These are phyloP conservation scores for Lophura swinhoii DNA, from an alignment of 2,797 vertebrate species.

Conservation along the genomic window DNA sequence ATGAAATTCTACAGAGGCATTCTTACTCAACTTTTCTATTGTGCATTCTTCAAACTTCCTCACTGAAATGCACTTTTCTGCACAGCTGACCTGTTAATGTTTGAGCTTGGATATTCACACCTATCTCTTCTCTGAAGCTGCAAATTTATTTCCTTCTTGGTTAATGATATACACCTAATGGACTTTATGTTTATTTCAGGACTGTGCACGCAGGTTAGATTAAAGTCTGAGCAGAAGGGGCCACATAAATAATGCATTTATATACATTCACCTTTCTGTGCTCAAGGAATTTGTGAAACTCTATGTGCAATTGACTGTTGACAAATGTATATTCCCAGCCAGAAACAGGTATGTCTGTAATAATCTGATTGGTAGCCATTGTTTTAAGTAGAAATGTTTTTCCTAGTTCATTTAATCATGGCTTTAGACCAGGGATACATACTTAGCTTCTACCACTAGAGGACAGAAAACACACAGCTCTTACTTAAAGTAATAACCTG, in stretches of 20 bases:
- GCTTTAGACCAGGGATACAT: not conserved
- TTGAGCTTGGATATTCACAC: not conserved
- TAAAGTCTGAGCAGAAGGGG: not conserved
- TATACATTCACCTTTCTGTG: not conserved
- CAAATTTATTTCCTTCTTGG: not conserved
- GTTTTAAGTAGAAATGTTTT: not conserved
- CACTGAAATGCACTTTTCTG: not conserved
- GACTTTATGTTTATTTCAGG: not conserved
- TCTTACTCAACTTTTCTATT: not conserved
- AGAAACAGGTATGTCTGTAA: not conserved
- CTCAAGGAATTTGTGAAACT: not conserved
- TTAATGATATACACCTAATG: not conserved
- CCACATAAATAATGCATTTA: not conserved
- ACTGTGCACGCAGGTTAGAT: not conserved
- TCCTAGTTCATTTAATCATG: not conserved
- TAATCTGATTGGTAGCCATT: not conserved
- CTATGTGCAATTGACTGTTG: not conserved
- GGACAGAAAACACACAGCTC: not conserved
- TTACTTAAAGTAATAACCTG: not conserved
- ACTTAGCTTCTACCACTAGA: not conserved
- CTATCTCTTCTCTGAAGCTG: not conserved
- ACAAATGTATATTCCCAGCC: not conserved
- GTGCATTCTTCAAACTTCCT: not conserved
- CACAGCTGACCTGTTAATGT: not conserved
- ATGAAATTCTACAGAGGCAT: not conserved